Base-by-base conservation (phyloP, 2,113 vertebrate genomes). In the Lophotis ruficrista region DNA sequence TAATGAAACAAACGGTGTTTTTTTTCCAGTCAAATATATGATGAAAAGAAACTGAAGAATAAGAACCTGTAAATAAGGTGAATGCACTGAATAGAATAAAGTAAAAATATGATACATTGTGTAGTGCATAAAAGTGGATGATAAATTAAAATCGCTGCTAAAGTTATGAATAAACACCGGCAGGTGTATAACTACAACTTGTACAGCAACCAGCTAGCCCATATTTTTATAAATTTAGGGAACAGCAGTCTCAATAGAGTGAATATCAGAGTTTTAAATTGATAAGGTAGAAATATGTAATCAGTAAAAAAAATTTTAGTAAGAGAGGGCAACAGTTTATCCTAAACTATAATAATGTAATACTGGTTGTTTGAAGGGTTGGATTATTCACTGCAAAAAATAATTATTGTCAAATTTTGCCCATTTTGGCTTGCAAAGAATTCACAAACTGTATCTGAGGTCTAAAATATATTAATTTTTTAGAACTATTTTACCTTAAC, bases 11-110 rank as follows among this genome's bases (percentile, higher is more conserved):
- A 11, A 19, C 12, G 41, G 15, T 72, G 33, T 3, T 37, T 61
- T 60, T 91, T 85, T 48, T 21, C 54, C 37, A 57, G 24, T 84
- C 71, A 65, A 84, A 68, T 81, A n/a, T 15, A 65, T 37, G 72
- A 78, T 90, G 79, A 82, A 75, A 92, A 92, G 75, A 83, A 96
- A 64, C 14, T 80, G 60, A 90, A 96, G 89, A 20, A 90, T 54
- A 68, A 75, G 57, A 69, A 75, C 31, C 30, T 45, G 38, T 84
- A 89, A 20, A 90, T 54, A 68, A 71, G 57, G 69, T 64, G 43
- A 95, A 91, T 77, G 41, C 2, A 60, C 37, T 78, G 35, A 76
- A 66, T 54, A 73, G 51, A 82, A 47, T 58, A 56, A 75, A 79
- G 57, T 38, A 9, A 83, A 89, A 56, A 82, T 85, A 35, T 58